Evolutionary conservation across 1,140 invertebrate genomes (phyloP), one percentile per base, ranked within the genome.

Genomic region (Paraescarpia echinospica): DNA sequence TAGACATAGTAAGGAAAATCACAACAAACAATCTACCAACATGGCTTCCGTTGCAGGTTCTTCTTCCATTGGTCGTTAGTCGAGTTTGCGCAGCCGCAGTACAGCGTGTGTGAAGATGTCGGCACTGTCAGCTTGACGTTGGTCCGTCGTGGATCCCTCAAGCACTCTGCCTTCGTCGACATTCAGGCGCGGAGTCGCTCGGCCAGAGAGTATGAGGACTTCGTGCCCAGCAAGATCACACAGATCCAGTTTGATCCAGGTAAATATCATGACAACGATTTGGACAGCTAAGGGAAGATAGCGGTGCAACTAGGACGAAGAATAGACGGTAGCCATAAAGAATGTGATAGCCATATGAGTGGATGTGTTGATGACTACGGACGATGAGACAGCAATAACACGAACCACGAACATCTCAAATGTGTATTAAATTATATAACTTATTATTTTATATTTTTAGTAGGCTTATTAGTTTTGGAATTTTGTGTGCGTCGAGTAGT

Each of bases 201-300:
- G 4, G 95, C 96, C 2, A 94, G 94, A 35, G 93, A 93, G 9
- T 95, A 94, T 14, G 92, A 94, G 14, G 96, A 96, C 92, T 96
- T 95, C 93, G 93, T 94, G 12, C 93, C 94, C 0, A 95, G 94
- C 51, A 93, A 94, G 5, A 93, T 94, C 14, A 94, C 94, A 91
- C 95, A 95, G 90, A 94, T 96, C 5, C 94, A 95, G 93, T 96
- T 96, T 93, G 94, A 95, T 91, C 94, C 96, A 94, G 95, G 96
- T 96, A 77, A 77, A 77, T 77, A 77, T 27, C 9, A 77, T 18
- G 59, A 77, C 22, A 27, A 93, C 51, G 93, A 92, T 18, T 35
- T 18, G 27, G 88, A 59, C 33, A n/a, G 92, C 77, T 90, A n/a
- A 59, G 34, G 35, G 18, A 51, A 33, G 5, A 31, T 33, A 35